Evolutionary conservation across 1,140 invertebrate species (phyloP).

Genomic region (Mactra quadrangularis): DNA sequence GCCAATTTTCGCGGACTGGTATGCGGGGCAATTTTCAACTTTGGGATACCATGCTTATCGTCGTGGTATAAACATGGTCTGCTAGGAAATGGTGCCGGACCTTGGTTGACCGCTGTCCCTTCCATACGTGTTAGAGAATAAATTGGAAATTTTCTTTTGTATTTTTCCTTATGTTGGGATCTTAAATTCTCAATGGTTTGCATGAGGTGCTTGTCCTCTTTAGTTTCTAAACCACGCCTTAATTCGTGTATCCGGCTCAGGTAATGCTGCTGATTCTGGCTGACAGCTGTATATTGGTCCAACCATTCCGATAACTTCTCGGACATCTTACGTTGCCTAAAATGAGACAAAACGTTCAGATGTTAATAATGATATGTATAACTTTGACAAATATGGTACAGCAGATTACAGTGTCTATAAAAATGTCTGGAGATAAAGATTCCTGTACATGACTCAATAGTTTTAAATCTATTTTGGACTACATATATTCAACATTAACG

Average conservation of each 20-base stretch:
- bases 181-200: constrained; percentile 65
- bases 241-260: constrained; percentile 61
- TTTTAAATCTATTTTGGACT: too few species aligned
- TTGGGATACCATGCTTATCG: constrained; percentile 27
- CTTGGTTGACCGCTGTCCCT: constrained; percentile 25
- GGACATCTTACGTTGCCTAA: constrained; percentile 47
- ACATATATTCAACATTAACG: too few species aligned
- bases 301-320: constrained; percentile 66
- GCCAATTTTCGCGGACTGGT: constrained; percentile 49
- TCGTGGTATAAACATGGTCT: constrained; percentile 54
- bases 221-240: constrained; percentile 52
- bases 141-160: constrained; percentile 37
- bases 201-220: constrained; percentile 61
- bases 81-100: constrained; percentile 60
- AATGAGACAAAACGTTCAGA: not conserved
- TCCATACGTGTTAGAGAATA: constrained; percentile 39
- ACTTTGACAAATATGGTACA: too few species aligned
- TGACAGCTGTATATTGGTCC: constrained; percentile 64
- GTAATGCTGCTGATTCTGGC: constrained; percentile 66
- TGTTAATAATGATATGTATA: not conserved
- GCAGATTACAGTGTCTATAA: too few species aligned
- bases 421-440: too few species aligned
- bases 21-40: constrained; percentile 50
- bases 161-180: constrained; percentile 3
- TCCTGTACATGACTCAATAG: too few species aligned